Evolutionary conservation across 2,113 vertebrate species (phyloP), one percentile per base, ranked within the genome.

Genomic region (Elephantulus edwardii): DNA sequence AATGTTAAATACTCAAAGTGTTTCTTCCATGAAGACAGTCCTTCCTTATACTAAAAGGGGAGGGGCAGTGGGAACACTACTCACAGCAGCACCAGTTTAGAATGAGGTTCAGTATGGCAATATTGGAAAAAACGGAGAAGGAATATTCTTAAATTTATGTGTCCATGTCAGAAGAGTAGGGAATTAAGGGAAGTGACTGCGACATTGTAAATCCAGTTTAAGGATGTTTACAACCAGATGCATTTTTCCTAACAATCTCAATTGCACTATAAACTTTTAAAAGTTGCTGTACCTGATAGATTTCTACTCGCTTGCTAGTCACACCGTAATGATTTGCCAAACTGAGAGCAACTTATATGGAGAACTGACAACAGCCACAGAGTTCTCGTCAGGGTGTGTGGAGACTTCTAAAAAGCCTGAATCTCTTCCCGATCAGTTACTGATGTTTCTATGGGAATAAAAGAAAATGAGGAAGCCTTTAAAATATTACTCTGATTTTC

Each of bases 51-150:
- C 70, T 81, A 68, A 89, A 52, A 75, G 33, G 75, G 62, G 56
- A 58, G 13, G 33, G 52, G 46, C 60, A 52, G 62, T 79, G 92
- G 50, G 84, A 84, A 94, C 86, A 86, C 88, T 68, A 94, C 84
- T 95, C 94, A 96, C 83, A 96, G 96, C 97, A 98, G 96, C 97
- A 98, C 96, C 97, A 96, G 93, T 94, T 96, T 91, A 94, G 96
- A 96, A 96, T 92, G 96, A 97, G 86, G 93, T 96, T 96, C 86
- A 50, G 90, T 93, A 91, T 93, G 97, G 92, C 95, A 77, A 94
- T 95, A 95, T 95, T 95, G 87, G 93, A 83, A 94, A n/a, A 94
- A 95, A 96, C 88, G 72, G 76, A 77, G 58, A 89, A 94, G 76
- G 44, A 71, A 80, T 33, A 26, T 66, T 94, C 93, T 94, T 84